phyloP scores from a whole-genome alignment of 1,140 invertebrate species.

The Mya arenaria region DNA sequence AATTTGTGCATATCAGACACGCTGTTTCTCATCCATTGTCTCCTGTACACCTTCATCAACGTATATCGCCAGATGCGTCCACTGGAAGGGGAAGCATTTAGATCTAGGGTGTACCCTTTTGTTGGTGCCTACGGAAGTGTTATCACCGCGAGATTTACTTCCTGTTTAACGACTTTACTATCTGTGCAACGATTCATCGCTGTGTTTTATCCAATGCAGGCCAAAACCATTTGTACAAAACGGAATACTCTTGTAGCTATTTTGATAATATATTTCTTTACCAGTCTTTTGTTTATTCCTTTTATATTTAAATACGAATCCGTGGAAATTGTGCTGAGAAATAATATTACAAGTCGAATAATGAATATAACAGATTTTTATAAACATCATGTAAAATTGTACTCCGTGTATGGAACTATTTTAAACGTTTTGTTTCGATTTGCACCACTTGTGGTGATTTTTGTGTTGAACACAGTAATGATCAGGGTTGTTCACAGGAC shows the following conservation, averaged over 20 bases:
- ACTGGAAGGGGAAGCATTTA: constrained; percentile 52
- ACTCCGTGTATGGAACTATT: constrained; percentile 64
- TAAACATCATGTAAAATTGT: constrained; percentile 62
- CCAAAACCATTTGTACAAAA: constrained; percentile 67
- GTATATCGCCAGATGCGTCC: constrained; percentile 62
- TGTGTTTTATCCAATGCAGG: constrained; percentile 73
- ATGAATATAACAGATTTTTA: constrained; percentile 64
- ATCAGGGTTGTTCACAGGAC: constrained; percentile 65
- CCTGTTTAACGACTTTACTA: constrained; percentile 69
- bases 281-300: constrained; percentile 69
- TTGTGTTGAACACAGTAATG: constrained; percentile 69
- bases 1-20: constrained; percentile 73
- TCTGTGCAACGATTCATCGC: constrained; percentile 73
- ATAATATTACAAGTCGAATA: constrained; percentile 42
- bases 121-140: constrained; percentile 72
- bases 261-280: constrained; percentile 66
- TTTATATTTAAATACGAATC: constrained; percentile 69
- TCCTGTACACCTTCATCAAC: constrained; percentile 64
- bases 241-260: constrained; percentile 63
- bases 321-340: constrained; percentile 5
- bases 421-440: constrained; percentile 73
- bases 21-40: constrained; percentile 69
- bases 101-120: constrained; percentile 65
- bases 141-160: constrained; percentile 71
- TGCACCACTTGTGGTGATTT: constrained; percentile 64